Evolutionary conservation across 2,113 vertebrate genomes (phyloP), one percentile per base, ranked within the genome.

Genomic region (Riparia riparia): DNA sequence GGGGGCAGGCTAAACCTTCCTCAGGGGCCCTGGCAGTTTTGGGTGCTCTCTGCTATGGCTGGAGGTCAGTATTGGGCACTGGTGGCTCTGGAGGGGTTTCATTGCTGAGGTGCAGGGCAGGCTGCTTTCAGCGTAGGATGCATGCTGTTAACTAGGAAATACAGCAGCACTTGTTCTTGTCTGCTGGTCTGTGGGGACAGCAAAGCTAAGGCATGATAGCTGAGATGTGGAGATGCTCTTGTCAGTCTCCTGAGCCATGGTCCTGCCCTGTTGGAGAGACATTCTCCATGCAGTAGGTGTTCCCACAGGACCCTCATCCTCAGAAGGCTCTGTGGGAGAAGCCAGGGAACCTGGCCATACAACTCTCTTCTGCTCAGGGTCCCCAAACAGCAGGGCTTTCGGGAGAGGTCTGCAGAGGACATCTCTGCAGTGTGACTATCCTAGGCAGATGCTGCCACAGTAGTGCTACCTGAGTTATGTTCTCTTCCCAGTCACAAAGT

Each of bases 391-490:
- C 51, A 51, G 21, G 34, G 14, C 58, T 93, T 77, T 76, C 57
- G 63, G 61, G 69, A 79, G 49, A 44, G 63, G 45, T n/a, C 58
- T 92, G 90, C 70, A 85, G 89, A 73, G 63, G 61, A 42, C 19
- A 49, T 60, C 34, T 86, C 57, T 85, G 69, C 82, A 82, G 57
- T 57, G 49, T 37, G 64, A 37, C 76, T 89, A 37, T 92, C 79
- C 79, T 51, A 77, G 78, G 66, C 57, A 93, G 65, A 7, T 68
- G 73, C 70, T 90, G 53, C 69, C 65, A 85, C 61, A 57, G 60
- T 68, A 54, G 50, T 73, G 32, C 71, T 39, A 34, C 82, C 78
- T 61, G 84, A 91, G 57, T 80, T 66, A n/a, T 18, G 17, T 82
- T 91, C 7, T 80, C 50, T 90, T 86, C 47, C 18, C 29, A 57